phyloP scores from a whole-genome alignment of 2,113 vertebrate species.

The Rhabdomys dilectus region DNA sequence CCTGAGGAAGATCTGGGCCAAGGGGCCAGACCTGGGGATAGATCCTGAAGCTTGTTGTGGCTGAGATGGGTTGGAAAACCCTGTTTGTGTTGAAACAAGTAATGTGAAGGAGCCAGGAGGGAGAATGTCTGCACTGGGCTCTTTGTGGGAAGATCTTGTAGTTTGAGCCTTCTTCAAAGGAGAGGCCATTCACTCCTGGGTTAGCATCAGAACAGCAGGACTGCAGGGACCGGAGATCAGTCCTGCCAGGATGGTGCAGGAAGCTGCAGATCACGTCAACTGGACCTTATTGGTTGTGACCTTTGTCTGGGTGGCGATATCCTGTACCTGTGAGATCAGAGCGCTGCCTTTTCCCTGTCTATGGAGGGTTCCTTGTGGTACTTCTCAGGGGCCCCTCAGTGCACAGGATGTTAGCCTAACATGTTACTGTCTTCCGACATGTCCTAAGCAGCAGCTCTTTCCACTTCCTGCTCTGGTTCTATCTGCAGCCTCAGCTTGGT shows the following conservation, averaged over 20 bases:
- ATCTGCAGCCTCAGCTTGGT: background rate
- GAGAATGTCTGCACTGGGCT: background rate
- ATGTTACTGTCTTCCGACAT: background rate
- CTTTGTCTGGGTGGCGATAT: background rate
- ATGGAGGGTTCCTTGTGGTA: background rate
- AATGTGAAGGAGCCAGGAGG: background rate
- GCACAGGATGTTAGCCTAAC: background rate
- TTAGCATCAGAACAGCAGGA: background rate
- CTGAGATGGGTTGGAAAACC: background rate
- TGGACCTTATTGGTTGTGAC: background rate
- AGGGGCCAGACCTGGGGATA: background rate
- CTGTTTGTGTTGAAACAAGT: background rate
- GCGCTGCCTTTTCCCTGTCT: background rate
- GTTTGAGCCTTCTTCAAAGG: background rate
- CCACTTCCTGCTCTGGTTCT: constrained; percentile 2
- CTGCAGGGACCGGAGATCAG: background rate
- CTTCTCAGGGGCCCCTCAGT: background rate
- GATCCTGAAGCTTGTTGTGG: background rate
- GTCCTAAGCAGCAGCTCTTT: background rate
- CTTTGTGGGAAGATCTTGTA: no score
- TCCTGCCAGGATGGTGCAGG: background rate
- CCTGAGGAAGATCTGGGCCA: background rate
- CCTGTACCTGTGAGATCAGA: background rate
- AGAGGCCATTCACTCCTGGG: background rate
- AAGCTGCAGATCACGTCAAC: background rate